Base-by-base conservation (phyloP, 2,113 vertebrate species). In the Ailurus styani region DNA sequence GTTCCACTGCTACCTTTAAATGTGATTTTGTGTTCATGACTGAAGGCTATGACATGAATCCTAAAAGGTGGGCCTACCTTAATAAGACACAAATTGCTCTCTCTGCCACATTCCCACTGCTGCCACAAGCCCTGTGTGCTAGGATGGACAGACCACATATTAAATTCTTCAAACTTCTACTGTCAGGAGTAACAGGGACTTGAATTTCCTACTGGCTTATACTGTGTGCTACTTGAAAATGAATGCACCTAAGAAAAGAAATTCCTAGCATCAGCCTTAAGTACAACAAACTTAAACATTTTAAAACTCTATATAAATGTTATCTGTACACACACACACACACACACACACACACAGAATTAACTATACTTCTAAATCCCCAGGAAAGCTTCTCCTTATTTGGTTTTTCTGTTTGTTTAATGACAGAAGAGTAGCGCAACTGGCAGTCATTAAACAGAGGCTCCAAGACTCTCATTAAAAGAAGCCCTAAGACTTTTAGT, bases 391-490 rank as follows among this genome's bases (percentile, higher is more conserved):
- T 90, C 29, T 42, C n/a, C 23, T 40, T 97, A 23, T 60, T 66
- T 31, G 62, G 29, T 64, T 34, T n/a, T n/a, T n/a, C n/a, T 13
- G 62, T 6, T 64, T 31, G 14, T 98, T 97, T 78, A 55, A 62
- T 47, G 70, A 86, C 0, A 95, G 93, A 98, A 98, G 70, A 95
- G 96, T 87, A 83, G 96, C 88, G 93, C 82, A 98, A 84, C 25
- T 0, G 0, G 86, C 96, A 96, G 95, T 98, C 93, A 93, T 21
- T 94, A 96, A 96, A 97, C 93, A 97, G 75, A 93, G 94, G 97
- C 94, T n/a, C n/a, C n/a, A n/a, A n/a, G n/a, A n/a, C n/a, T n/a
- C n/a, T n/a, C n/a, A 96, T 90, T 45, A 92, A 94, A 93, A 79
- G 75, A 93, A 47, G 60, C 70, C 95, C 37, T 68, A 93, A 89